Evolutionary conservation across 1,140 invertebrate genomes (phyloP).

Genomic region (Macrostomum lignano): DNA sequence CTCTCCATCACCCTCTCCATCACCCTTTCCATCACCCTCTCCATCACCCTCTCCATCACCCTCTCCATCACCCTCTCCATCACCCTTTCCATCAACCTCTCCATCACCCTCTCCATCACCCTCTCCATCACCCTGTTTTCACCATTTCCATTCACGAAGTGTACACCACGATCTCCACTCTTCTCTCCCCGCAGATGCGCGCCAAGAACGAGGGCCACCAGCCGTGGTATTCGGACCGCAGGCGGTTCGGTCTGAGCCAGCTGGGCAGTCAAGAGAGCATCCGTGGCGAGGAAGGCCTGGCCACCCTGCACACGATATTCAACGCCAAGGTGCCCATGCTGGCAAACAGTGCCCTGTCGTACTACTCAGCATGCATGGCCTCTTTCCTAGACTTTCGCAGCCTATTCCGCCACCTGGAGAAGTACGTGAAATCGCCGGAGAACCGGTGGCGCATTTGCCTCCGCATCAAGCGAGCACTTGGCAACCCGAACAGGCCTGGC

Average conservation of each 20-base stretch:
- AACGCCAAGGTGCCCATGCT: conserved; percentile 19
- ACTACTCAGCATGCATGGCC: conserved; percentile 22
- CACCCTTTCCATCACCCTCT: no score
- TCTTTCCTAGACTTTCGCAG: conserved; percentile 20
- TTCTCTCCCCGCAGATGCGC: no score
- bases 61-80: no score
- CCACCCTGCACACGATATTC: conserved; percentile 17
- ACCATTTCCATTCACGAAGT: no score
- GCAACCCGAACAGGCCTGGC: conserved; percentile 17
- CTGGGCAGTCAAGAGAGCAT: conserved; percentile 12
- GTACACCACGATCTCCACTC: no score
- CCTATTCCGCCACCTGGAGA: conserved; percentile 19
- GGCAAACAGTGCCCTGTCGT: conserved; percentile 21
- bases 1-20: no score
- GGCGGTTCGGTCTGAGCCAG: conserved; percentile 15
- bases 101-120: no score
- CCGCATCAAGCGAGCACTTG: conserved; percentile 18
- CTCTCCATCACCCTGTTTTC: no score
- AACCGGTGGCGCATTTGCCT: conserved; percentile 21
- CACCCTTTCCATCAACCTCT: no score
- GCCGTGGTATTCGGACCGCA: conserved; percentile 20
- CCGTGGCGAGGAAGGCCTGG: conserved; percentile 21
- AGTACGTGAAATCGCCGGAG: conserved; percentile 16
- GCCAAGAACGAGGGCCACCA: conserved; percentile 23
- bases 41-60: no score